These are phyloP conservation scores for Caenorhabditis inopinata DNA, from an alignment of 1,140 invertebrate species.

Conservation along the genomic window DNA sequence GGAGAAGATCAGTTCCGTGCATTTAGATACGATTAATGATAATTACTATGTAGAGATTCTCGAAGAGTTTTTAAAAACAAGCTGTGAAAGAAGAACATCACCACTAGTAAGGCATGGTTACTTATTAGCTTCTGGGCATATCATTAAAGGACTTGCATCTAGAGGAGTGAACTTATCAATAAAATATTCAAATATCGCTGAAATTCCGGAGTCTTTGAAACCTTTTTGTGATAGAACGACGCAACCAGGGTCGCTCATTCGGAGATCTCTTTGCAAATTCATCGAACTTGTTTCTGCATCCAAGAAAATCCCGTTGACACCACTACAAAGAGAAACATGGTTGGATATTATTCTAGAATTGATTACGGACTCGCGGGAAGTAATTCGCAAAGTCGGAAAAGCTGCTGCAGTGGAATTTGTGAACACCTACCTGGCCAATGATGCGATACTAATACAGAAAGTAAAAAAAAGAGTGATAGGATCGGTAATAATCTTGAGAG, in stretches of 20 bases:
- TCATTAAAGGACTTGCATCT: neutral
- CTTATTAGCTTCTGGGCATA: neutral
- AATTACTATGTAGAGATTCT: neutral
- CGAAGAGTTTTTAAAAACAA: neutral
- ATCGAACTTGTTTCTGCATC: constrained; percentile 7
- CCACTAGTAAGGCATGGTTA: constrained; percentile 23
- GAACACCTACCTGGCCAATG: neutral
- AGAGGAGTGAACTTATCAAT: neutral
- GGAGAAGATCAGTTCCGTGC: constrained; percentile 71
- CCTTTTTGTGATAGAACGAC: neutral
- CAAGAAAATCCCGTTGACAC: neutral
- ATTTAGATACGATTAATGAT: constrained; percentile 65
- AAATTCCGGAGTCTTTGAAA: neutral
- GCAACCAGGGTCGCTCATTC: neutral
- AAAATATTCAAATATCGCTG: neutral
- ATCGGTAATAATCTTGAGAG: neutral
- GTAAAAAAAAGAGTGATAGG: neutral
- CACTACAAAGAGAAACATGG: neutral
- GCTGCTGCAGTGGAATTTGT: neutral
- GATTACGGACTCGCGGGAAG: neutral
- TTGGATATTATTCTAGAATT: neutral
- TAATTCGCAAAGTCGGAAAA: neutral
- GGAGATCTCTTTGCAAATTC: neutral
- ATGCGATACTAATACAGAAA: neutral
- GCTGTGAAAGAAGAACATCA: neutral